Percentiles rank a stretch among this genome's conserved stretches.
These are phyloP conservation scores for Spisula subtruncata DNA, from an alignment of 2,888 invertebrate species.

Conservation along the genomic window DNA sequence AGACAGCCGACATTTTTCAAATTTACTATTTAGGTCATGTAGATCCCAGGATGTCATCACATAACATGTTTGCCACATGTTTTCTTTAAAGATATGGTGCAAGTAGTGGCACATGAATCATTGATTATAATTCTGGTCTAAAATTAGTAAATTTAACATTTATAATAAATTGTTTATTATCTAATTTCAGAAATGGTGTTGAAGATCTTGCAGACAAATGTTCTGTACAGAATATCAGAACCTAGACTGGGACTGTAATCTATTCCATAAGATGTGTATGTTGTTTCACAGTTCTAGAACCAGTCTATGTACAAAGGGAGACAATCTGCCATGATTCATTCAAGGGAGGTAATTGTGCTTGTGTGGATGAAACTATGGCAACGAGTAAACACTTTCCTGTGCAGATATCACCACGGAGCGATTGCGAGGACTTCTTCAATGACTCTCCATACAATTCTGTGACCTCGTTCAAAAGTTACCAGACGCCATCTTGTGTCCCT, in stretches of 20 bases:
- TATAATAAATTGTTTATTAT: background rate
- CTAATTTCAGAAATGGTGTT: background rate
- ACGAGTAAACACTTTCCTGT: slow-evolving; percentile 49
- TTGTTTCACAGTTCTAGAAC: background rate
- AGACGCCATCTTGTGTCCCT: slow-evolving; percentile 9
- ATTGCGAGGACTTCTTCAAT: slow-evolving; percentile 9
- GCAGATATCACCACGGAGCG: slow-evolving; percentile 31
- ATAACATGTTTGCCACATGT: too few species aligned
- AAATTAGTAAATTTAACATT: background rate
- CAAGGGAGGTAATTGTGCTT: slow-evolving; percentile 17
- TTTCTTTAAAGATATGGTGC: too few species aligned
- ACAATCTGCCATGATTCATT: slow-evolving; percentile 42
- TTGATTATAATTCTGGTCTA: too few species aligned
- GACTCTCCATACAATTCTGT: slow-evolving; percentile 60
- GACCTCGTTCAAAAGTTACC: slow-evolving; percentile 57
- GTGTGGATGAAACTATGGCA: slow-evolving; percentile 53
- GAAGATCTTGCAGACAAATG: background rate
- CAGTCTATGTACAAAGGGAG: slow-evolving; percentile 19
- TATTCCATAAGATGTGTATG: background rate
- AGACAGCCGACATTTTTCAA: too few species aligned
- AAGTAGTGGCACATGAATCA: too few species aligned
- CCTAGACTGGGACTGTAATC: background rate
- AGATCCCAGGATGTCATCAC: too few species aligned
- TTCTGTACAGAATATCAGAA: background rate
- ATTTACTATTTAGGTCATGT: too few species aligned